Base-by-base conservation (phyloP, 2,888 invertebrate genomes). In the Odontomyia ornata region DNA sequence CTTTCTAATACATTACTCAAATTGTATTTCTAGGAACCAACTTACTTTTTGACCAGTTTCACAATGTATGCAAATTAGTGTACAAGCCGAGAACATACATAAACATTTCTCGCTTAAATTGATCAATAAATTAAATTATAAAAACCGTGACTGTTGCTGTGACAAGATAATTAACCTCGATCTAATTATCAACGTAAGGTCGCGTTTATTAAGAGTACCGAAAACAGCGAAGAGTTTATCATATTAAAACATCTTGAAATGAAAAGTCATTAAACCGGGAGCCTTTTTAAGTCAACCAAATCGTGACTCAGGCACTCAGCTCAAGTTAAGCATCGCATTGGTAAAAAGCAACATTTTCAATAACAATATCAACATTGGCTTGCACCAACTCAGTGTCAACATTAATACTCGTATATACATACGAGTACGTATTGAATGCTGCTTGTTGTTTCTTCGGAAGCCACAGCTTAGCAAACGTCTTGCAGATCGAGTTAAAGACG, bases 161-260 rank as follows among this genome's bases (percentile, higher is more conserved):
- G 72, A 72, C 72, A 72, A 56, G 56, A 56, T 72, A 72, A 72
- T 72, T 72, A 72, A 72, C 72, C 72, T 72, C 72, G 72, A 72
- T 72, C 72, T 72, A 72, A 72, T 72, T 72, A 72, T 56, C 72
- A 30, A 72, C 72, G 56, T 72, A 30, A 56, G 56, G 72, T 72
- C 72, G 72, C 56, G 56, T 72, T 56, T 72, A 72, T 72, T 56
- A 67, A 67, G 67, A 43, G 18, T 67, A 67, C 67, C 67, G 67
- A 67, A 67, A 67, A 67, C 67, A 67, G 67, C 28, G 13, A 18
- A 46, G 47, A 21, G 15, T 72, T 72, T 72, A 72, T 72, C 72
- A 30, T n/a, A 28, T 13, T 18, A 72, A 56, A 28, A 72, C 56
- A 52, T 56, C 72, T 30, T n/a, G 30, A 56, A 72, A 28, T 28